A percentile compares a stretch with the other conserved stretches of the same genome.
Conservation (phyloP, 2,113 vertebrate species). For the Grus americana region DNA sequence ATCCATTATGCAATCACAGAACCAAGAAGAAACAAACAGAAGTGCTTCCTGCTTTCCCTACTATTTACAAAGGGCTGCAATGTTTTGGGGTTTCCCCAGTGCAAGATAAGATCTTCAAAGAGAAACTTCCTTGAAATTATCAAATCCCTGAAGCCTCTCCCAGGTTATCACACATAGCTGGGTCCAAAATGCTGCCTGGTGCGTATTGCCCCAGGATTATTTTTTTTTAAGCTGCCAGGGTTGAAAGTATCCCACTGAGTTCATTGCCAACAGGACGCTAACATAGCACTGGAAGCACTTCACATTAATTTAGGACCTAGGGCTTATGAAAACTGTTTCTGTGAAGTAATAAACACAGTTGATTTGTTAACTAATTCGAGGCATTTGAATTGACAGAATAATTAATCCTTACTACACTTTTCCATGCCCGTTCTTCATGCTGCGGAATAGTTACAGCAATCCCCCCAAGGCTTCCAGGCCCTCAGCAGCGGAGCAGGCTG, state of each 20-base stretch:
- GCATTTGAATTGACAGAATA: background rate
- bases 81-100: background rate
- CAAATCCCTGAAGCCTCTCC: background rate
- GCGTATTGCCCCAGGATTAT: background rate
- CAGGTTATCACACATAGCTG: background rate
- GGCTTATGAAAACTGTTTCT: background rate
- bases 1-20: fast-evolving
- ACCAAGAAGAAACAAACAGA: background rate
- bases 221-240: background rate
- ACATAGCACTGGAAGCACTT: background rate
- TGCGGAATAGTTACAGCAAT: background rate
- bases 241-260: background rate
- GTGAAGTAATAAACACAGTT: background rate
- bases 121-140: background rate
- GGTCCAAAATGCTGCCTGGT: background rate
- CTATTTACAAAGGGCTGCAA: background rate
- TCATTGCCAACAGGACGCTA: background rate
- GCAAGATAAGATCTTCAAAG: background rate
- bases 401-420: background rate
- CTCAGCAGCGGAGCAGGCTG: background rate
- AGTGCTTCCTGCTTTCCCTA: background rate
- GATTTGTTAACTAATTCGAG: background rate
- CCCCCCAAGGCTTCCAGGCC: background rate
- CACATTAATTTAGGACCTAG: background rate
- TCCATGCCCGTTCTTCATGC: background rate